Base-by-base conservation (phyloP, 1,140 invertebrate genomes). In the Manduca sexta region DNA sequence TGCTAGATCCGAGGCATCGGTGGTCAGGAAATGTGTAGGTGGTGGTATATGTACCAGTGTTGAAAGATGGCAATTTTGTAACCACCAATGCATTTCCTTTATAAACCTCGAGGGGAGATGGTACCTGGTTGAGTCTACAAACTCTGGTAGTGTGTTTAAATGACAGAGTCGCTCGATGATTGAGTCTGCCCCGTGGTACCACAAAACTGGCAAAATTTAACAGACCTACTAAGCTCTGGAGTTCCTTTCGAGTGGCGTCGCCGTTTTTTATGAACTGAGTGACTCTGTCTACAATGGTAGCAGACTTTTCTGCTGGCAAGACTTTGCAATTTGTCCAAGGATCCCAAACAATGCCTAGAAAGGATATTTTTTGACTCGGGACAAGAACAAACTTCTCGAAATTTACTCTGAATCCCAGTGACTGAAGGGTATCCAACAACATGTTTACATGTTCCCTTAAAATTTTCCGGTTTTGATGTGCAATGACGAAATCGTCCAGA, bases 401-500 rank as follows among this genome's bases (percentile, higher is more conserved):
- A 37, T 62, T 57, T 37, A 57, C 42, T 21, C 33, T 26, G n/a
- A 30, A 58, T 5, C 59, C 66, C 16, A 67, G 39, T 15, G 16
- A 7, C 15, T 42, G 21, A 6, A 69, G 31, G 0, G 33, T 52
- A 26, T 57, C n/a, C 11, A 49, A 14, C 17, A 21, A 10, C n/a
- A 40, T 4, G 1, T 34, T 12, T 16, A 43, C 17, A 17, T 57
- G 52, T 7, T 26, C 6, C 2, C 13, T 4, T 31, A 49, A 30
- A 8, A 42, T 12, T 3, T 30, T 6, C 5, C 7, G 33, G 18
- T 42, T 10, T 35, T 61, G 54, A 29, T 57, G 37, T 6, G 45
- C 54, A 10, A 57, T 4, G n/a, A 62, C 45, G 30, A 69, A 78
- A 45, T 72, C 70, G 72, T 74, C 72, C 11, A 78, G 38, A 17